Evolutionary conservation across 2,888 invertebrate species (phyloP).

Genomic region (Harpalus rufipes): DNA sequence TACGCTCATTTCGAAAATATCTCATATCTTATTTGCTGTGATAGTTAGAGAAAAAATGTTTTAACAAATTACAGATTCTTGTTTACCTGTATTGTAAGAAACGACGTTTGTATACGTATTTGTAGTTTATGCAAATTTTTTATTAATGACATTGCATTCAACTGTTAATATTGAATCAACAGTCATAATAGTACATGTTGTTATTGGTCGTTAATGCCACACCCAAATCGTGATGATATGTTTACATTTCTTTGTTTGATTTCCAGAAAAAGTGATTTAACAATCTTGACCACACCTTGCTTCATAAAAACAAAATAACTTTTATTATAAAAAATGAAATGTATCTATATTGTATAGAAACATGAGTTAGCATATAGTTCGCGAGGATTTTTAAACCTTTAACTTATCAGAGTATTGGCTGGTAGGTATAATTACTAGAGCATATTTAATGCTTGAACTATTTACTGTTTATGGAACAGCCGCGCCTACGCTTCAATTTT

Average conservation of each 20-base stretch:
- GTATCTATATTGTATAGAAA: not conserved
- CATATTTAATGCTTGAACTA: conserved; percentile 46
- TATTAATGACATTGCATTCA: too few relatives aligned
- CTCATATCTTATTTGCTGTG: too few relatives aligned
- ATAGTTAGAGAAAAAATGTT: too few relatives aligned
- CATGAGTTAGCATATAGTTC: conserved; percentile 29
- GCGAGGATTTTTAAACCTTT: conserved; percentile 19
- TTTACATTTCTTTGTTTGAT: not conserved
- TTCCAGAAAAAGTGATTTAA: conserved; percentile 3
- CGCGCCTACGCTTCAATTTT: conserved; percentile 19
- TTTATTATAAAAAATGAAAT: conserved; percentile 7
- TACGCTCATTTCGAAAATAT: too few relatives aligned
- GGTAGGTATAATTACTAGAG: conserved; percentile 11
- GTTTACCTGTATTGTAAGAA: too few relatives aligned
- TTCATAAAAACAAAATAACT: conserved; percentile 17
- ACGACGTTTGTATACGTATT: too few relatives aligned
- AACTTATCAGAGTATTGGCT: not conserved
- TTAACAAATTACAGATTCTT: too few relatives aligned
- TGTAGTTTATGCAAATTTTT: too few relatives aligned
- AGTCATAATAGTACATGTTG: not conserved
- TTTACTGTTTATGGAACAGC: conserved; percentile 40
- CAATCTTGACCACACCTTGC: not conserved
- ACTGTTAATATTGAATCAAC: too few relatives aligned
- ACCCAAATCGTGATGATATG: not conserved
- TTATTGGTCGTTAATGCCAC: not conserved